Conservation (phyloP, 37 sponge, comb jelly and placozoan genomes). For the Petrosia ficiformis region DNA sequence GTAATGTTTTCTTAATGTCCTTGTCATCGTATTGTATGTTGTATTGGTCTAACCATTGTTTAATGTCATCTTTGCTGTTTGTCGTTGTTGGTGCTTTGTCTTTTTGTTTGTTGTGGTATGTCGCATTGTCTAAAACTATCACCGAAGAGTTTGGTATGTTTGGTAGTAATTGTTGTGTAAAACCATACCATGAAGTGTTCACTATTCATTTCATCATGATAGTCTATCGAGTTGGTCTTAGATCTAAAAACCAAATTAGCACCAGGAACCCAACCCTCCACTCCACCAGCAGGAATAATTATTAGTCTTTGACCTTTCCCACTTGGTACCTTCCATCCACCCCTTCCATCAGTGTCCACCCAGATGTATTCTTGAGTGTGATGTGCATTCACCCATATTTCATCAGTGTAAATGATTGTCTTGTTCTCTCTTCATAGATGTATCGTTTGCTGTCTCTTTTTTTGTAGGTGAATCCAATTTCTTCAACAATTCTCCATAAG, state of each 20-base stretch:
- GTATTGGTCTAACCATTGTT: too few species aligned
- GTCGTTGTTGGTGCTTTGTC: too few species aligned
- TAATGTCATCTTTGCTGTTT: too few species aligned
- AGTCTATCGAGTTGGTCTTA: conserved; percentile 21
- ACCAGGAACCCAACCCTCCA: conserved; percentile 10
- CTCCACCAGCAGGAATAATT: conserved; percentile 22
- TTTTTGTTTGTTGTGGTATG: too few species aligned
- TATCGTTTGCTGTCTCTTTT: too few species aligned
- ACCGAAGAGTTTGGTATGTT: too few species aligned
- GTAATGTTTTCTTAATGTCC: too few species aligned
- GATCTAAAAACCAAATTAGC: conserved; percentile 14
- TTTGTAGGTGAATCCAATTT: too few species aligned
- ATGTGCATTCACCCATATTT: conserved; percentile 41
- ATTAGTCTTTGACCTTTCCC: conserved; percentile 37
- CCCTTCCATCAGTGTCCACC: conserved; percentile 28
- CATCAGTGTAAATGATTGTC: conserved; percentile 15
- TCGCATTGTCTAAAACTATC: too few species aligned
- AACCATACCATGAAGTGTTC: conserved; percentile 18
- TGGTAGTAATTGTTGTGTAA: too few species aligned
- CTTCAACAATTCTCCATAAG: too few species aligned
- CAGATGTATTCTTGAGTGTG: not conserved
- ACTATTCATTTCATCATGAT: conserved; percentile 35
- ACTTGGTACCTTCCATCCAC: conserved; percentile 18
- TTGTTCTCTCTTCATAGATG: not conserved
- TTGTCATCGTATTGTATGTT: too few species aligned